A percentile compares a stretch with the other conserved stretches of the same genome.
These are phyloP conservation scores for Xenops minutus DNA, from an alignment of 2,797 vertebrate genomes.

Conservation along the genomic window DNA sequence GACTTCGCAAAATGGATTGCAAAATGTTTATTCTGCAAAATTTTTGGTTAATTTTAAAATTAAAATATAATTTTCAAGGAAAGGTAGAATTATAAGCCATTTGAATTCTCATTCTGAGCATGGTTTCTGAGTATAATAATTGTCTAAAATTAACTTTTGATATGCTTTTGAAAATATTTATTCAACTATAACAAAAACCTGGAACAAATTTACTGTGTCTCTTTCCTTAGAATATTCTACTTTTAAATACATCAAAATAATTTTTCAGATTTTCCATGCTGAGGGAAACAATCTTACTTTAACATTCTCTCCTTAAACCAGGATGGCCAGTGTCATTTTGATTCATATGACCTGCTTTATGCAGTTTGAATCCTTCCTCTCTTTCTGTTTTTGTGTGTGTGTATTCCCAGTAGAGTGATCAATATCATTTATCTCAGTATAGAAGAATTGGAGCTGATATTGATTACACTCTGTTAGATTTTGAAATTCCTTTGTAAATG, in stretches of 20 bases:
- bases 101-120: background rate
- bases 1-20: background rate
- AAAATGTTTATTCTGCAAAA: background rate
- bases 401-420: background rate
- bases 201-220: background rate
- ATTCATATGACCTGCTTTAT: background rate
- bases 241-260: background rate
- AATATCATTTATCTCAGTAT: background rate
- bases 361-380: background rate
- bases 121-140: background rate
- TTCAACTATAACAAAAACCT: background rate
- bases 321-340: background rate
- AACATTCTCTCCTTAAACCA: background rate
- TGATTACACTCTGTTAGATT: conserved; percentile 57
- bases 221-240: background rate
- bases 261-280: background rate
- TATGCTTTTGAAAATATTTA: background rate
- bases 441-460: conserved; percentile 43
- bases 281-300: background rate
- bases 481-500: conserved; percentile 67
- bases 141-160: background rate
- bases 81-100: background rate
- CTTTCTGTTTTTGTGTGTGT: background rate
- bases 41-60: background rate
- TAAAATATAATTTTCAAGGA: background rate